Evolutionary conservation across 1,140 invertebrate genomes (phyloP).

Genomic region (Drosophila ogumai): DNA sequence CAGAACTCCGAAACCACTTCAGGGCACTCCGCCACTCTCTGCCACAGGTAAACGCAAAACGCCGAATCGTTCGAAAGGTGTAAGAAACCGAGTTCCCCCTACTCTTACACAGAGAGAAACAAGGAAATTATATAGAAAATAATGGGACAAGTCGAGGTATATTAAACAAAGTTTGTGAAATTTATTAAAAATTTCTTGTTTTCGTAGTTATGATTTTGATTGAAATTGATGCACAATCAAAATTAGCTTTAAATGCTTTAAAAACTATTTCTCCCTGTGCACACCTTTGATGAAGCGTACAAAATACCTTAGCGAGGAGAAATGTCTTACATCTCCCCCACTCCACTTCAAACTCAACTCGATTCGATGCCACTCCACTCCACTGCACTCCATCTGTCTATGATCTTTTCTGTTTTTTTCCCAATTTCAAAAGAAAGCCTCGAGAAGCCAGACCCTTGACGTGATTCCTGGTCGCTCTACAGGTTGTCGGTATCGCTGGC

Average conservation of each 20-base stretch:
- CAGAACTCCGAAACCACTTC: conserved; percentile 57
- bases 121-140: background rate
- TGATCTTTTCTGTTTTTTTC: conserved; percentile 45
- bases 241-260: background rate
- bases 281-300: conserved; percentile 78
- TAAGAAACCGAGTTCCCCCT: conserved; percentile 59
- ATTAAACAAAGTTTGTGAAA: accelerated
- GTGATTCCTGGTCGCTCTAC: conserved; percentile 47
- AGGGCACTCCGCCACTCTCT: conserved; percentile 43
- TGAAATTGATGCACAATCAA: background rate
- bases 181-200: background rate
- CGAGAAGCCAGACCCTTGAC: conserved; percentile 51
- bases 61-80: conserved; percentile 57
- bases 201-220: background rate
- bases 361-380: conserved; percentile 11
- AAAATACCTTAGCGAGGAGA: conserved; percentile 64
- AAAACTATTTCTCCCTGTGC: background rate
- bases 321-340: conserved; percentile 50
- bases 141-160: accelerated
- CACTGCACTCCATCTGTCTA: conserved; percentile 49
- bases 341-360: conserved; percentile 9
- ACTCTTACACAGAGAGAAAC: conserved; percentile 31
- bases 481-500: conserved; percentile 52
- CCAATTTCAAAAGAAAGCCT: conserved; percentile 67
- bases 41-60: conserved; percentile 65